These are phyloP conservation scores for Melieria crassipennis DNA, from an alignment of 2,888 invertebrate genomes.

Conservation along the genomic window DNA sequence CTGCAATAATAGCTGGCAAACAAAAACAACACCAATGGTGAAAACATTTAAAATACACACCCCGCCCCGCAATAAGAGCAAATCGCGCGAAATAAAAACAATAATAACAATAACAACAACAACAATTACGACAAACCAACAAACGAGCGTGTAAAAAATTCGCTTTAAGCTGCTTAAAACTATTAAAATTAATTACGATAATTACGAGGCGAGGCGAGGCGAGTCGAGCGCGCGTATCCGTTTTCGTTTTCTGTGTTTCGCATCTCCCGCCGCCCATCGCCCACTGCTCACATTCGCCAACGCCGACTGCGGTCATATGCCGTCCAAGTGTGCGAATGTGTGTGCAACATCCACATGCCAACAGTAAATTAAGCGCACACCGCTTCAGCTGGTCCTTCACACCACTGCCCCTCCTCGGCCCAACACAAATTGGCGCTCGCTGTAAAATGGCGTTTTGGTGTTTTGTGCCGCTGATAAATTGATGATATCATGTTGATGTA, in stretches of 20 bases:
- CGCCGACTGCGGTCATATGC: constrained; percentile 2
- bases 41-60: background rate
- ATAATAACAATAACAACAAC: background rate
- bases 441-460: background rate
- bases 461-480: constrained; percentile 26
- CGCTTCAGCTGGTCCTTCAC: too few relatives aligned
- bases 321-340: constrained; percentile 1
- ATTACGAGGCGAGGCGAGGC: background rate
- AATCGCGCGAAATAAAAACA: background rate
- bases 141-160: background rate
- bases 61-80: too few relatives aligned
- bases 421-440: background rate
- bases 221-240: background rate
- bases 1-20: background rate
- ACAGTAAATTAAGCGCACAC: too few relatives aligned
- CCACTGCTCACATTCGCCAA: background rate
- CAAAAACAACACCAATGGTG: background rate
- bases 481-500: constrained; percentile 14
- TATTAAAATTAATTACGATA: constrained; percentile 1
- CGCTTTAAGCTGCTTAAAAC: constrained; percentile 3
- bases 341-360: background rate
- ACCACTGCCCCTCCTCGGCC: background rate
- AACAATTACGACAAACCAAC: background rate
- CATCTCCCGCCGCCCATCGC: too few relatives aligned
- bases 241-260: background rate